Evolutionary conservation across 1,140 invertebrate genomes (phyloP), one percentile per base, ranked within the genome.

Genomic region (Drosophila carrolli): DNA sequence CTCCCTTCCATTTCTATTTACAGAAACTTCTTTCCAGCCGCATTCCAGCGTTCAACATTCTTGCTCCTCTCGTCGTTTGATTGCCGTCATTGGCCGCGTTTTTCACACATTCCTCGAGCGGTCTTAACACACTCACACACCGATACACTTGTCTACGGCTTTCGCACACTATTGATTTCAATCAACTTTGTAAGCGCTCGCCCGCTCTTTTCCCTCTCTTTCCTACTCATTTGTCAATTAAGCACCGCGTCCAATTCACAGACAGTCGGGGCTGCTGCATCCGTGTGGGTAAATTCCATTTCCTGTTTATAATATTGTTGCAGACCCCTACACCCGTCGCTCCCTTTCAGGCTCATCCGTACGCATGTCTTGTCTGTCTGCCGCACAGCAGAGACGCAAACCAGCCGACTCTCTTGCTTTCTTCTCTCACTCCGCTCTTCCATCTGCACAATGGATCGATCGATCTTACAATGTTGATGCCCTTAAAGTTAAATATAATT

Each of bases 241-340:
- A 89, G 83, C 80, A 83, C 62, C 67, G 71, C 76, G 80, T 89
- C 83, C 75, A 84, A 78, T 85, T 80, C 67, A 55, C 47, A 48
- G 47, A 27, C 47, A n/a, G 11, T 8, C 19, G 27, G 50, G 50
- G 48, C 61, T 44, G 58, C 44, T 60, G 46, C 50, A 51, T 56
- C 54, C 68, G 83, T 85, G 75, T 86, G 78, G 72, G 84, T 88
- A 89, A 89, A 88, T 88, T 88, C 74, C 85, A 88, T 88, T 88
- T 88, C 84, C 84, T 88, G 84, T 88, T 88, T 88, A 81, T 88
- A 88, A 83, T 89, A 68, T 67, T 88, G 80, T 61, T 66, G 59
- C 81, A 75, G 63, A 61, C 56, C 48, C 38, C 55, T 50, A 35
- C 47, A 32, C 43, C 38, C 48, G 56, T 40, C 38, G 29, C 54